These are phyloP conservation scores for Caenorhabditis auriculariae DNA, from an alignment of 2,888 invertebrate genomes.

Conservation along the genomic window DNA sequence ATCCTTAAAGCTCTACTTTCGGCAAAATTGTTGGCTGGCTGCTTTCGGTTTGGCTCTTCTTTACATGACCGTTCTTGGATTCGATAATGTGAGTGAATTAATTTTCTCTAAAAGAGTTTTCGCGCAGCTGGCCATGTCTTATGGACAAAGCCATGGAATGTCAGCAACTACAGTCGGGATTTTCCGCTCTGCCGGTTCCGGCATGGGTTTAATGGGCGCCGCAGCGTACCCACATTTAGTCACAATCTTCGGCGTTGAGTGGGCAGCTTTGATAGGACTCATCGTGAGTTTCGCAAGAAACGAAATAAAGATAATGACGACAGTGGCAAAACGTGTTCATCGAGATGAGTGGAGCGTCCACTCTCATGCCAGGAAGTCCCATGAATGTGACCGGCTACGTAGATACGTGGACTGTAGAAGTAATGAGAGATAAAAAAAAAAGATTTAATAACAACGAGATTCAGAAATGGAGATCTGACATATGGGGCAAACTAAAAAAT, in stretches of 20 bases:
- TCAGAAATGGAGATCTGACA: conserved; percentile 5
- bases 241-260: conserved; percentile 39
- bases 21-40: conserved; percentile 42
- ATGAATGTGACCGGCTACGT: conserved; percentile 46
- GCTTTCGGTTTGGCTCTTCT: conserved; percentile 52
- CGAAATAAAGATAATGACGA: background rate
- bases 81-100: conserved; percentile 46
- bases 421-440: background rate
- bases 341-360: conserved; percentile 39
- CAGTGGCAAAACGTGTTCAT: conserved; percentile 56
- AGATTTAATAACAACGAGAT: no score
- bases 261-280: conserved; percentile 48
- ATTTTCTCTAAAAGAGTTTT: background rate
- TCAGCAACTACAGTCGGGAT: conserved; percentile 37
- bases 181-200: conserved; percentile 40
- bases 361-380: conserved; percentile 50
- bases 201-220: conserved; percentile 45
- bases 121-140: conserved; percentile 47
- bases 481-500: background rate
- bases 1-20: conserved; percentile 23
- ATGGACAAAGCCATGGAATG: conserved; percentile 46
- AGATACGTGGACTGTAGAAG: background rate
- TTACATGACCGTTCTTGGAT: conserved; percentile 57
- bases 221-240: conserved; percentile 27
- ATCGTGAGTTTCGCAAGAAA: conserved; percentile 23